Percentiles rank a stretch among this genome's conserved stretches.
phyloP scores from a whole-genome alignment of 2,888 invertebrate species.

The Dichetophora obliterata region DNA sequence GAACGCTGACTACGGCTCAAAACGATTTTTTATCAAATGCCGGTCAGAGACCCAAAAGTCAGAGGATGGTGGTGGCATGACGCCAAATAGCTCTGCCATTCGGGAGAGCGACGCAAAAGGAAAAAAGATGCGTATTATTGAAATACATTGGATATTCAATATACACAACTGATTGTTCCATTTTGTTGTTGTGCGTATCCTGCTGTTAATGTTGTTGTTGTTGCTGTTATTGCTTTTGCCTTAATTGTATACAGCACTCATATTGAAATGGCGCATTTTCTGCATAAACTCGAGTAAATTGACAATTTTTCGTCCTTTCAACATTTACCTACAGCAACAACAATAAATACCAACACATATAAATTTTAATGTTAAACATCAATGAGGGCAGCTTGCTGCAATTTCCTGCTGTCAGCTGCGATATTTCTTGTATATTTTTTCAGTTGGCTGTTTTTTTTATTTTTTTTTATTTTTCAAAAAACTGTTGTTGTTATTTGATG shows the following conservation, averaged over 20 bases:
- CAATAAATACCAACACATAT: constrained; percentile 2
- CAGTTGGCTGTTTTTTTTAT: background rate
- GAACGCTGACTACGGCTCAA: too few relatives aligned
- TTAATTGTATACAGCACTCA: background rate
- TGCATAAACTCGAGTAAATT: constrained; percentile 14
- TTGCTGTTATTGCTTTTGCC: constrained; percentile 4
- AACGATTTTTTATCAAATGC: too few relatives aligned
- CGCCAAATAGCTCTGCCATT: too few relatives aligned
- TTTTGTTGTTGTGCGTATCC: background rate
- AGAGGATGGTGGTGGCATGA: too few relatives aligned
- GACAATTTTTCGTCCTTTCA: constrained; percentile 8
- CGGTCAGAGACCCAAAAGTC: too few relatives aligned
- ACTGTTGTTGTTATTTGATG: background rate
- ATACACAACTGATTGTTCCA: background rate
- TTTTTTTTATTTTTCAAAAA: background rate
- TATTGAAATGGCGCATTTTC: background rate
- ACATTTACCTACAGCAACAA: background rate
- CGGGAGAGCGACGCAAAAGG: too few relatives aligned
- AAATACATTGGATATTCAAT: too few relatives aligned
- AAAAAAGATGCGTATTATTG: too few relatives aligned
- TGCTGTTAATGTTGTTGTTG: background rate
- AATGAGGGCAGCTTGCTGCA: background rate
- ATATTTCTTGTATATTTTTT: background rate
- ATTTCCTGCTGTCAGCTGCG: background rate
- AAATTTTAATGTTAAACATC: constrained; percentile 17